phyloP scores from a whole-genome alignment of 2,888 invertebrate genomes.

The Stenodera caucasica region DNA sequence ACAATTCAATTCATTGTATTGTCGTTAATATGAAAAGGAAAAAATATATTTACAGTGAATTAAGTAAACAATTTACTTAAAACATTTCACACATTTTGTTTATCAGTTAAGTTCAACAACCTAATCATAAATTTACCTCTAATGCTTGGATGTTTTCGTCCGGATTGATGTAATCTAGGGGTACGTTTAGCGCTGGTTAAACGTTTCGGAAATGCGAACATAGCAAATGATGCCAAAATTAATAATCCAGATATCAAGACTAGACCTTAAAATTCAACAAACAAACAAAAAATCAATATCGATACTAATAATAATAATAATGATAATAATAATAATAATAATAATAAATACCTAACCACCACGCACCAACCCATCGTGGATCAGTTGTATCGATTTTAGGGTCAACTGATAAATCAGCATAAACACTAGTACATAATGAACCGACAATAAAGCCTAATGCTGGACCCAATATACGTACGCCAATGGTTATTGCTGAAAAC shows the following conservation, averaged over 20 bases:
- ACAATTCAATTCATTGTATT: slow-evolving; percentile 11
- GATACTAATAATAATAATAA: background rate
- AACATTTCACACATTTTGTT: slow-evolving; percentile 18
- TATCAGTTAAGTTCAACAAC: slow-evolving; percentile 3
- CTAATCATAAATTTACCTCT: slow-evolving; percentile 47
- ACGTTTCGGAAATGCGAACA: slow-evolving; percentile 89
- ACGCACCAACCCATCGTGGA: slow-evolving; percentile 93
- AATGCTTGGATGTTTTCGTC: slow-evolving; percentile 56
- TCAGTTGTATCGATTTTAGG: slow-evolving; percentile 78
- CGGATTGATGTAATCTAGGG: slow-evolving; percentile 50
- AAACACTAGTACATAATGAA: slow-evolving; percentile 83
- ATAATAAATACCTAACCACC: slow-evolving; percentile 83
- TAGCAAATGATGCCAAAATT: slow-evolving; percentile 79
- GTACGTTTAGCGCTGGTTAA: slow-evolving; percentile 60
- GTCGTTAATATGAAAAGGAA: slow-evolving; percentile 9
- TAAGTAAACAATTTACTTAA: slow-evolving; percentile 16
- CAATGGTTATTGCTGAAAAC: slow-evolving; percentile 81
- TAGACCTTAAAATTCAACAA: slow-evolving; percentile 62
- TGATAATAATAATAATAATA: too few species aligned
- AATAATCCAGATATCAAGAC: slow-evolving; percentile 83
- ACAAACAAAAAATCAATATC: background rate
- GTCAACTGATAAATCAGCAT: slow-evolving; percentile 75
- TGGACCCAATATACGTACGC: slow-evolving; percentile 87
- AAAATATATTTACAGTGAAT: slow-evolving; percentile 22
- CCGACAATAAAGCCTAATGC: slow-evolving; percentile 89